Percentiles rank a stretch among this genome's conserved stretches.
phyloP scores from a whole-genome alignment of 2,113 vertebrate genomes.

The Oriolus oriolus region DNA sequence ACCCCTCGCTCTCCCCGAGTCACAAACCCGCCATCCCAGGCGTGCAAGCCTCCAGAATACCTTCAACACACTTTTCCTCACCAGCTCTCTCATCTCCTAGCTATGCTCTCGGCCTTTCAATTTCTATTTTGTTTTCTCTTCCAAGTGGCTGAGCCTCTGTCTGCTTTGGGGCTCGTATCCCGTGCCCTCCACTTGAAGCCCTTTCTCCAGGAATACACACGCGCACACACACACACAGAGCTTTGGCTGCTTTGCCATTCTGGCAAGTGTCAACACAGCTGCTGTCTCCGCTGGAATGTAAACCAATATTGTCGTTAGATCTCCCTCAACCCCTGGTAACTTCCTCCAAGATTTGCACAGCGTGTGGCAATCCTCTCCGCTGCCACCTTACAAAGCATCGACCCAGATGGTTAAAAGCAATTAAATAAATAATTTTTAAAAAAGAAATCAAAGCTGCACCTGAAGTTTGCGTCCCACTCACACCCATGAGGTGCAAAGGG shows the following conservation, averaged over 20 bases:
- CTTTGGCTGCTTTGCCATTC: constrained; percentile 24
- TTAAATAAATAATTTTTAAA: background rate
- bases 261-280: constrained; percentile 75
- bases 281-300: constrained; percentile 76
- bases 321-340: constrained; percentile 67
- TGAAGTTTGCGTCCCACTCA: background rate
- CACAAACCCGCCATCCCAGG: background rate
- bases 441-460: background rate
- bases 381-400: background rate
- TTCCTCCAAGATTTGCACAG: constrained; percentile 62
- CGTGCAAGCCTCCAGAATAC: background rate
- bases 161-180: background rate
- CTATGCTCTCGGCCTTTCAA: background rate
- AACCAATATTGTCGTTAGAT: constrained; percentile 74
- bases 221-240: background rate
- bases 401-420: background rate
- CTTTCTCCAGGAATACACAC: constrained; percentile 38
- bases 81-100: background rate
- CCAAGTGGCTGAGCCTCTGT: constrained; percentile 7
- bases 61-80: background rate
- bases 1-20: background rate
- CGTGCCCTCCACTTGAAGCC: background rate
- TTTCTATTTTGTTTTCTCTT: constrained; percentile 48
- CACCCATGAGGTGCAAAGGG: accelerated
- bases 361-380: background rate